Conservation (phyloP, 2,797 vertebrate genomes). For the Anguilla anguilla region DNA sequence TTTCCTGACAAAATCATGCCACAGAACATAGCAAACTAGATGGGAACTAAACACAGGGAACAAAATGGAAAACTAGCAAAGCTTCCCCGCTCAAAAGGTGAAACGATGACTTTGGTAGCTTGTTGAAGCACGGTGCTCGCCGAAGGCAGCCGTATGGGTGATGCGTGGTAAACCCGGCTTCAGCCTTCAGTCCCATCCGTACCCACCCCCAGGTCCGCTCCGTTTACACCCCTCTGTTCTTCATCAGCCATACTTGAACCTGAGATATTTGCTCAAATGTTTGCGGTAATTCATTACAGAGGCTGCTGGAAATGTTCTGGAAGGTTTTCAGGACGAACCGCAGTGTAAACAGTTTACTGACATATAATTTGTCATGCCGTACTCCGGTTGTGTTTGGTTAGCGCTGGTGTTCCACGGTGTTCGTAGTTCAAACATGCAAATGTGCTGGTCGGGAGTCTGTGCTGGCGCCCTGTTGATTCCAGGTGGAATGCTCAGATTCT, state of each 20-base stretch:
- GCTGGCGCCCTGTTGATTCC: not conserved
- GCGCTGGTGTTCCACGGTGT: not conserved
- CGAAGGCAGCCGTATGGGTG: not conserved
- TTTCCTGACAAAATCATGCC: not conserved
- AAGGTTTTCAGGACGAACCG: not conserved
- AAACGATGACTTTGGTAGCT: not conserved
- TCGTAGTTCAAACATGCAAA: not conserved
- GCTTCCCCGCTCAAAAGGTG: not conserved
- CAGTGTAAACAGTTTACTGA: not conserved
- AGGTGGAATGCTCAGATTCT: not conserved
- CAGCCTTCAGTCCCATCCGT: not conserved
- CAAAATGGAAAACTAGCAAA: not conserved
- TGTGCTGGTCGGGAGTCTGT: not conserved
- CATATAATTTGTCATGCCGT: not conserved
- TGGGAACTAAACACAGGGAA: not conserved
- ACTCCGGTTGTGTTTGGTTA: not conserved
- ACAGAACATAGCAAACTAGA: not conserved
- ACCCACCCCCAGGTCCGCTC: not conserved
- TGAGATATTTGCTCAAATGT: not conserved
- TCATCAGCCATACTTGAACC: not conserved
- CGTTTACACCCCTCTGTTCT: not conserved
- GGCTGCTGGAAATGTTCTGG: not conserved
- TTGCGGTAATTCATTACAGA: not conserved
- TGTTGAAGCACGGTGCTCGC: not conserved
- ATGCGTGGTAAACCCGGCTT: not conserved